Base-by-base conservation (phyloP, 64 coral and sea anemone genomes). In the Actinia tenebrosa region DNA sequence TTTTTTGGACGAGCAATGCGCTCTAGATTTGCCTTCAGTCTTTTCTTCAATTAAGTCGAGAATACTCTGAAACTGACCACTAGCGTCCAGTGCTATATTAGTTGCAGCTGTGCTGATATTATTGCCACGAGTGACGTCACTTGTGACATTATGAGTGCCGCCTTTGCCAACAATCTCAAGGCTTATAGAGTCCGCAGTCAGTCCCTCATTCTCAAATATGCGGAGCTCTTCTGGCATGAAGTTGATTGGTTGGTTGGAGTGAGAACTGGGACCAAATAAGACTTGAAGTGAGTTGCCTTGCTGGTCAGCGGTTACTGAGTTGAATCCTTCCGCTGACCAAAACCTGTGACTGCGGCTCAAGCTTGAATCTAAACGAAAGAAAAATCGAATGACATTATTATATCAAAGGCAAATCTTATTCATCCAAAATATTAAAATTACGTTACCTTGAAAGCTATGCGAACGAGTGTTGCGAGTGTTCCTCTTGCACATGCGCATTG, bases 1-100 rank as follows among this genome's bases (percentile, higher is more conserved):
- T 62, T 56, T 59, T 13, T 11, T 20, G 22, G 6, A 58, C 44
- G 64, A 22, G 25, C 68, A 62, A 22, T 23, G 14, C 20, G 78
- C 22, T 85, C 59, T 88, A 26, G 26, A 47, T 1, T 79, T 84
- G 44, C 60, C 86, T 16, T 93, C 88, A 5, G 91, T 92, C 94
- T 90, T 96, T 37, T 87, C 77, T 18, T 96, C 94, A 26, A 96
- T 96, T 27, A 96, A 88, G 42, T 96, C 94, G 30, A 96, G 89
- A 23, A 96, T 96, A 55, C 86, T 93, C 64, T 96, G 94, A 84
- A 96, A 93, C 72, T 93, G 94, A 42, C 87, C 54, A 59, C 94
- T 87, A 25, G 47, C 60, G 16, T 90, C 91, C 4, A 89, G 59
- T n/a, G 60, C 86, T 45, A 81, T 26, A 53, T 60, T 54, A 59